Percentiles rank a stretch among this genome's conserved stretches.
Evolutionary conservation across 1,140 invertebrate species (phyloP).

Genomic region (Nephotettix cincticeps): DNA sequence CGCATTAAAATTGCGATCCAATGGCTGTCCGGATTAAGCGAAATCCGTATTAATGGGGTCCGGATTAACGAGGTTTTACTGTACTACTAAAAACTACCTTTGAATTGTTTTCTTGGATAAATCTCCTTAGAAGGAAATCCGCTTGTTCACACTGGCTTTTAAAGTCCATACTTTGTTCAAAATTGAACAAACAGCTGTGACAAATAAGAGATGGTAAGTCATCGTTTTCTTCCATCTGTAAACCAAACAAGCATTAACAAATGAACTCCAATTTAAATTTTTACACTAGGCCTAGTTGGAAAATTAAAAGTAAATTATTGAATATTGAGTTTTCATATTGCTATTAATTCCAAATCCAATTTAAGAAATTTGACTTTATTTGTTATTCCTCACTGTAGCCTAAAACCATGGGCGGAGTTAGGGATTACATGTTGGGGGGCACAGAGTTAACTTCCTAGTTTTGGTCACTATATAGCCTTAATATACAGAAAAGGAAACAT

Average conservation of each 20-base stretch:
- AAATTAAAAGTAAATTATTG: not conserved
- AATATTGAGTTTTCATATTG: not conserved
- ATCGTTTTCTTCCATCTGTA: conserved; percentile 41
- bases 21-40: too few relatives aligned
- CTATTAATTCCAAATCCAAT: not conserved
- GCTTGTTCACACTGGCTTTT: conserved; percentile 32
- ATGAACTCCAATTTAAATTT: not conserved
- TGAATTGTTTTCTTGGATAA: not conserved
- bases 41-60: too few relatives aligned
- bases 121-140: not conserved
- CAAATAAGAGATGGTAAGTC: conserved; percentile 45
- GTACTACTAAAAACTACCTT: not conserved
- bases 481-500: too few relatives aligned
- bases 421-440: too few relatives aligned
- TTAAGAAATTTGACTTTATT: not conserved
- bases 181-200: conserved; percentile 40
- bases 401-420: not conserved
- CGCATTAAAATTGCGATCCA: too few relatives aligned
- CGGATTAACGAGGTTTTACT: too few relatives aligned
- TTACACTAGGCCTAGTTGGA: not conserved
- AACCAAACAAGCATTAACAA: conserved; percentile 30
- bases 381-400: not conserved
- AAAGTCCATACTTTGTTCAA: conserved; percentile 44
- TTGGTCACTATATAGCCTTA: too few relatives aligned
- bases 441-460: too few relatives aligned